Conservation (phyloP, 2,797 vertebrate genomes). For the Apodemus agrarius region DNA sequence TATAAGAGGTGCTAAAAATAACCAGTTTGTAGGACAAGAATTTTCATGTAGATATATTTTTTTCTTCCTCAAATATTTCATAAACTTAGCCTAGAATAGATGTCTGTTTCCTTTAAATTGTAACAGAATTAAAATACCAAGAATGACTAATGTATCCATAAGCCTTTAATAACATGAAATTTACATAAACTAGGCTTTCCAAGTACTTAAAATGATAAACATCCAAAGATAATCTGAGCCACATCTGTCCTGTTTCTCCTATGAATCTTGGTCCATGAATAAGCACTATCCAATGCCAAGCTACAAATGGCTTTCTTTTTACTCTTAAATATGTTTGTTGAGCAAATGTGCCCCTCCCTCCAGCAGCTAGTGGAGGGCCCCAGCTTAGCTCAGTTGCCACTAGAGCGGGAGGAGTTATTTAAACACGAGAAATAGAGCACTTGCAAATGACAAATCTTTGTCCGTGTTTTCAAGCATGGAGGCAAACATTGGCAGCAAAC, state of each 20-base stretch:
- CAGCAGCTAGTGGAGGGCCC: neutral
- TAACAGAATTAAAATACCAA: constrained; percentile 66
- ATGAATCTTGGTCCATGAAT: constrained; percentile 19
- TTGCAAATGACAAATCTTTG: constrained; percentile 68
- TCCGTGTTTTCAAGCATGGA: constrained; percentile 74
- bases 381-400: neutral
- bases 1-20: constrained; percentile 77
- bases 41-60: neutral
- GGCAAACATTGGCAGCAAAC: constrained; percentile 76
- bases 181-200: constrained; percentile 48
- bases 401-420: constrained; percentile 60
- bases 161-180: constrained; percentile 54
- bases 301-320: constrained; percentile 16
- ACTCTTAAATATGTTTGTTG: neutral
- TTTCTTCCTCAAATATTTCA: constrained; percentile 69
- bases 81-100: constrained; percentile 64
- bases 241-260: constrained; percentile 37
- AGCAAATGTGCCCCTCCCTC: neutral
- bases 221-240: constrained; percentile 20
- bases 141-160: constrained; percentile 24
- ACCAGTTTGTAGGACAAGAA: constrained; percentile 68
- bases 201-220: constrained; percentile 50
- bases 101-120: constrained; percentile 31
- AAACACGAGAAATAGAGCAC: constrained; percentile 58
- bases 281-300: neutral